Percentiles rank a stretch among this genome's conserved stretches.
Evolutionary conservation across 64 coral and sea anemone genomes (phyloP).

Genomic region (Trachythela sp.): DNA sequence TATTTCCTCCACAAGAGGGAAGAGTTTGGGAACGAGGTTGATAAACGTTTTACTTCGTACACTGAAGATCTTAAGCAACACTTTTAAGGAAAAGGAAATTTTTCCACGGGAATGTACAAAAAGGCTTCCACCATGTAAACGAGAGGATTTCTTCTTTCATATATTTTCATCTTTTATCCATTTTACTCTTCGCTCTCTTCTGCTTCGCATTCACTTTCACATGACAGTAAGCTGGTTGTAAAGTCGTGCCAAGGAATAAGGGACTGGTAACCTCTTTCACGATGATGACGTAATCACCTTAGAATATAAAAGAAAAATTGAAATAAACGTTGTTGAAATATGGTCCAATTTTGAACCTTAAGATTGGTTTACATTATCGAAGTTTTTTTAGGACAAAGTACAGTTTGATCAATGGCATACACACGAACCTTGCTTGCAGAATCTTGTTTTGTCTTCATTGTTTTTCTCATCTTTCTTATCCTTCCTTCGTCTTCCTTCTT

Average conservation of each 20-base stretch:
- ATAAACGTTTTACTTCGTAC: no score
- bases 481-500: constrained; percentile 69
- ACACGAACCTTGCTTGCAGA: constrained; percentile 67
- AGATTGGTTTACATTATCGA: no score
- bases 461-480: constrained; percentile 59
- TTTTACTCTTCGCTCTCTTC: constrained; percentile 73
- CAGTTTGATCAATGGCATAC: neutral
- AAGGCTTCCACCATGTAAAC: no score
- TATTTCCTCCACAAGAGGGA: no score
- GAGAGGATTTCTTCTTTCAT: neutral
- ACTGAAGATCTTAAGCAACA: no score
- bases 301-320: neutral
- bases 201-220: constrained; percentile 68
- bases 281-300: constrained; percentile 90
- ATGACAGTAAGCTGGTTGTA: constrained; percentile 72
- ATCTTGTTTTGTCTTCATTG: constrained; percentile 47
- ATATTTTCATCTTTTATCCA: neutral
- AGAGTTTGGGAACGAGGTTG: no score
- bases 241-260: constrained; percentile 54
- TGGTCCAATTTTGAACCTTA: no score
- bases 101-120: no score
- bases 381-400: no score
- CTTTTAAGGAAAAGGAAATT: no score
- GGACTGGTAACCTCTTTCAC: constrained; percentile 82
- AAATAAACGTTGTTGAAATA: no score